Conservation (phyloP, 2,113 vertebrate genomes). For the Junco hyemalis region DNA sequence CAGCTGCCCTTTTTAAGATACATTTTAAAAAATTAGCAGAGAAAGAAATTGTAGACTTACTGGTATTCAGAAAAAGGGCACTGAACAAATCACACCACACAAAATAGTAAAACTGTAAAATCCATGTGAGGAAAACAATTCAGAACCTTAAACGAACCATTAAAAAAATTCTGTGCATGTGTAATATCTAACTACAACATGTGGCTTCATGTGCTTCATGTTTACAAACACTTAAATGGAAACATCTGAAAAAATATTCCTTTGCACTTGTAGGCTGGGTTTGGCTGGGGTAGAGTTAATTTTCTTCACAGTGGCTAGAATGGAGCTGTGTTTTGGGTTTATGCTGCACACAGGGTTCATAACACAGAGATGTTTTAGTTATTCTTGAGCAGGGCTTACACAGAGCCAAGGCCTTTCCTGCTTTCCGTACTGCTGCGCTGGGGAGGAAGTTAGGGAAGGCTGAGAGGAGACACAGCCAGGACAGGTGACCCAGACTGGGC, state of each 20-base stretch:
- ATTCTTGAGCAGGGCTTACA: neutral
- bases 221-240: neutral
- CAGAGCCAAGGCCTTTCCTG: neutral
- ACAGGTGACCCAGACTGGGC: neutral
- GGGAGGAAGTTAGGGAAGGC: rapidly evolving
- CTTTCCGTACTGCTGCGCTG: rapidly evolving
- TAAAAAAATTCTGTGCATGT: neutral
- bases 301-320: neutral
- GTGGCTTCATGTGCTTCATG: neutral
- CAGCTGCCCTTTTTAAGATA: neutral
- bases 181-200: neutral
- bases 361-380: neutral
- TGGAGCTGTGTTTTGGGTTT: neutral
- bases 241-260: neutral
- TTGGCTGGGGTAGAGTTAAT: neutral
- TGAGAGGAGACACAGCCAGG: neutral
- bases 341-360: neutral
- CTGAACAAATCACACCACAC: neutral
- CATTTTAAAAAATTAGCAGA: neutral
- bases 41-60: neutral
- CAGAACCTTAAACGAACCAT: neutral
- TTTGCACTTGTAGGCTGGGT: neutral
- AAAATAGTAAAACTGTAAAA: neutral
- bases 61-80: neutral
- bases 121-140: neutral